Conservation (phyloP, 2,797 vertebrate genomes). For the Mormyrus hasselquistii region DNA sequence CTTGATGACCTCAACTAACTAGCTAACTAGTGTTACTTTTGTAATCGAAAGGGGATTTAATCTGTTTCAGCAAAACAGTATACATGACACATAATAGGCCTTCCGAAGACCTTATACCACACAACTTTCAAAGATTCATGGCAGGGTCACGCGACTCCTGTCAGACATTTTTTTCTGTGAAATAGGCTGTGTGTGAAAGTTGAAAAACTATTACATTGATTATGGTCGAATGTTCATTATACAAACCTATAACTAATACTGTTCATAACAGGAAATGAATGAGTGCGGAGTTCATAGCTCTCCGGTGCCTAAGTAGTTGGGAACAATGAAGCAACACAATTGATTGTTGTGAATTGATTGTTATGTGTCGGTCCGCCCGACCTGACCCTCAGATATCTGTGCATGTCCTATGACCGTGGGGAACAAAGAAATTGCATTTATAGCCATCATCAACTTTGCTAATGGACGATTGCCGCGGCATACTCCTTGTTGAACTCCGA, state of each 20-base stretch:
- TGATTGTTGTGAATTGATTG: slow-evolving; percentile 1
- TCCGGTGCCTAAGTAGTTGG: background rate
- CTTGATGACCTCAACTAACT: background rate
- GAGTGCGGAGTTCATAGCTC: slow-evolving; percentile 13
- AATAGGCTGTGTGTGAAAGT: background rate
- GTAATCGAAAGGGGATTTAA: background rate
- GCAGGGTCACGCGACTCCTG: background rate
- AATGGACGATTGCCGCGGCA: background rate
- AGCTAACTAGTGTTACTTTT: background rate
- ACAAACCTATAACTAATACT: background rate
- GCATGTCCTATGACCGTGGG: background rate
- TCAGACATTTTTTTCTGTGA: background rate
- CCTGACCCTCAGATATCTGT: slow-evolving; percentile 10
- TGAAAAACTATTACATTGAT: background rate
- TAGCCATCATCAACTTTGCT: background rate
- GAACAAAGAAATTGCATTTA: slow-evolving; percentile 9
- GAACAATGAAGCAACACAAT: slow-evolving; percentile 15
- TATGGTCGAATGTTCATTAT: background rate
- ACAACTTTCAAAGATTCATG: background rate
- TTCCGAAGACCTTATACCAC: background rate
- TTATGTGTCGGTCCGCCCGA: background rate
- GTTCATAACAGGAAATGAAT: background rate
- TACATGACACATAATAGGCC: background rate
- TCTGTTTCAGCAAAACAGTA: background rate
- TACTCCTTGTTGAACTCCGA: background rate